Base-by-base conservation (phyloP, 2,888 invertebrate species). In the Aphidoletes aphidimyza region DNA sequence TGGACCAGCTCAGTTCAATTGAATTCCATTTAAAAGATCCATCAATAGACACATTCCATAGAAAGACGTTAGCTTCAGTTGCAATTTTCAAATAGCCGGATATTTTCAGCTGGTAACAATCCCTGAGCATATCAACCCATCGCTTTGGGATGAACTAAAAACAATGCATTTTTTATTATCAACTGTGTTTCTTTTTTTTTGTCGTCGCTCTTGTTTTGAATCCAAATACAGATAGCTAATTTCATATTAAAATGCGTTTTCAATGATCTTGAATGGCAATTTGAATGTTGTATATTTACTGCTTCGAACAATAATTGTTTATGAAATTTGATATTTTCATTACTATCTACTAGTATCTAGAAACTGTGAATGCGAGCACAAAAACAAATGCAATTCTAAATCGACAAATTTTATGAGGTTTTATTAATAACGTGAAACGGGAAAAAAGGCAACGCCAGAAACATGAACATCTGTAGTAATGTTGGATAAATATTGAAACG, bases 311-410 rank as follows among this genome's bases (percentile, higher is more conserved):
- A 30, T 30, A 69, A 30, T 3, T 81, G 81, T 81, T 81, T 81
- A 81, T 81, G 81, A 81, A 81, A 81, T 81, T 81, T n/a, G 81
- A 81, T 69, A 69, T 34, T 69, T 69, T 30, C 69, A 69, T 30
- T 69, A 5, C 34, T 69, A 30, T 69, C 69, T 11, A 22, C 22
- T 47, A 47, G 30, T n/a, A n/a, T n/a, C n/a, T n/a, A 69, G 34
- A 69, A 2, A 14, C 69, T n/a, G n/a, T n/a, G n/a, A n/a, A n/a
- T n/a, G n/a, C n/a, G n/a, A n/a, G n/a, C n/a, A n/a, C n/a, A n/a
- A n/a, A n/a, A n/a, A n/a, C n/a, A n/a, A n/a, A n/a, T n/a, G n/a
- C n/a, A n/a, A n/a, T n/a, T n/a, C n/a, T n/a, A 69, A 69, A 69
- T 69, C 69, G 69, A 30, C 26, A 69, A 8, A 30, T 30, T 69